These are phyloP conservation scores for Zeugodacus cucurbitae DNA, from an alignment of 1,140 invertebrate species.

Conservation along the genomic window DNA sequence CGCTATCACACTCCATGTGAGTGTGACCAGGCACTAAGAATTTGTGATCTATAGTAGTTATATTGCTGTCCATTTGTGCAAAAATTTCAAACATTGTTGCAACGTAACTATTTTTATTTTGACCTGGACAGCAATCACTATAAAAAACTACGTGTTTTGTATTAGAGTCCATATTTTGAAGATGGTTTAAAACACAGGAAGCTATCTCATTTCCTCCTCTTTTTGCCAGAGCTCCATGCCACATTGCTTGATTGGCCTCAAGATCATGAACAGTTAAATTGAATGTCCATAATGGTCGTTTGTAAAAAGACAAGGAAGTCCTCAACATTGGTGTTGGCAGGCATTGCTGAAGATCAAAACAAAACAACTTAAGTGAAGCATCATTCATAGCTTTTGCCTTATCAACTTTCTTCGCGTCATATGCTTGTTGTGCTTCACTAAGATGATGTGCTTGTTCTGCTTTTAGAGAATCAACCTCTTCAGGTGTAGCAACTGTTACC, in stretches of 20 bases:
- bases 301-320: constrained; percentile 58
- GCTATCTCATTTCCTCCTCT: constrained; percentile 50
- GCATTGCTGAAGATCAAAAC: constrained; percentile 63
- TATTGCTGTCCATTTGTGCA: too few species aligned
- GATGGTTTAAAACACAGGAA: constrained; percentile 53
- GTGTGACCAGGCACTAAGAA: too few species aligned
- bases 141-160: constrained; percentile 54
- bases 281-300: constrained; percentile 61
- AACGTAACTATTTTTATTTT: constrained; percentile 60
- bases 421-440: too few species aligned
- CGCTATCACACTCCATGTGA: too few species aligned
- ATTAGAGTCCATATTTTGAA: constrained; percentile 39
- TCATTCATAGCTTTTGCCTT: constrained; percentile 41
- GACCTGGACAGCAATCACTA: constrained; percentile 58
- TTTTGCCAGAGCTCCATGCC: constrained; percentile 56
- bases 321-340: too few species aligned
- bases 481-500: constrained; percentile 44
- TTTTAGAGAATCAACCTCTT: constrained; percentile 38
- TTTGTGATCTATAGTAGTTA: too few species aligned
- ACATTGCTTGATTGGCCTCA: constrained; percentile 51
- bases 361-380: constrained; percentile 43
- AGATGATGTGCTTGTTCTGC: constrained; percentile 26
- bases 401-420: constrained; percentile 39
- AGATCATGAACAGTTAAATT: constrained; percentile 63
- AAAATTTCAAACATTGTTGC: constrained; percentile 53